Percentiles rank a stretch among this genome's conserved stretches.
These are phyloP conservation scores for Trichacis sp. DNA, from an alignment of 2,888 invertebrate genomes.

Conservation along the genomic window DNA sequence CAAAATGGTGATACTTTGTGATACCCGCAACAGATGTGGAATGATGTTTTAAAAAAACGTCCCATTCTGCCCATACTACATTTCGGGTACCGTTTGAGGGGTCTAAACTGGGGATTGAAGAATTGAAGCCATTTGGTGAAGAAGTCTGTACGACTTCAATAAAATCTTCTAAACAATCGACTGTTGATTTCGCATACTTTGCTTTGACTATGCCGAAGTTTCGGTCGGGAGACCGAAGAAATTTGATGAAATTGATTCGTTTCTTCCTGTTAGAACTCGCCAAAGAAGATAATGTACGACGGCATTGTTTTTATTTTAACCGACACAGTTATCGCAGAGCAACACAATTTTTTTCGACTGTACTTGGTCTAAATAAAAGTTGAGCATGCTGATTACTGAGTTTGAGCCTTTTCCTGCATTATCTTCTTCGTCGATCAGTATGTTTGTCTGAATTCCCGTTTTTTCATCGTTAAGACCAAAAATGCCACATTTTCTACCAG, in stretches of 20 bases:
- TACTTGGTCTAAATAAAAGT: not conserved
- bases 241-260: constrained; percentile 2
- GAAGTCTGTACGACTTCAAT: not conserved
- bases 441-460: not conserved
- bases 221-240: constrained; percentile 1
- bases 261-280: not conserved
- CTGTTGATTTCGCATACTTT: not conserved
- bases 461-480: constrained; percentile 2
- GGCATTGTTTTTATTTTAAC: constrained; percentile 7
- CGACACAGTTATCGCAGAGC: not conserved
- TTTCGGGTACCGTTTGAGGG: not conserved
- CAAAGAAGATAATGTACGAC: constrained; percentile 2
- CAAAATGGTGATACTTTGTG: constrained; percentile 1
- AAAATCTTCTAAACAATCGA: not conserved
- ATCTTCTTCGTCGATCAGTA: constrained; percentile 1
- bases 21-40: not conserved
- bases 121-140: constrained; percentile 4
- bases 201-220: constrained; percentile 3
- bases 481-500: constrained; percentile 10
- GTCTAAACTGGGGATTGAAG: not conserved
- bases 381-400: not conserved
- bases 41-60: too few species aligned
- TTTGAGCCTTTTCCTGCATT: not conserved
- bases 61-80: not conserved
- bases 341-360: not conserved